Evolutionary conservation across 2,888 invertebrate genomes (phyloP).

Genomic region (Himalopsyche tibetana): DNA sequence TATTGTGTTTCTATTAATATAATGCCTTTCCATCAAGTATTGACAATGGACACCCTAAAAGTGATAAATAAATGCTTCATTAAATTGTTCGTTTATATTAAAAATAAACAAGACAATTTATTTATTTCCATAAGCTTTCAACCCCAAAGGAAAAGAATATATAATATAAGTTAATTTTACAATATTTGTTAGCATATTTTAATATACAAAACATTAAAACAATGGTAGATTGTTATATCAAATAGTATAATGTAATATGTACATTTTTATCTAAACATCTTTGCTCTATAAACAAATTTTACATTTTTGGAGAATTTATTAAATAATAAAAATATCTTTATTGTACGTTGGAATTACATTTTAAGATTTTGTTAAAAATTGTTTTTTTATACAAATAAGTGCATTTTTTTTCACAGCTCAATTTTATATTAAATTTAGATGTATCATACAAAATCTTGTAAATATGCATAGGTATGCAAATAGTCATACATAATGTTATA

Average conservation of each 20-base stretch:
- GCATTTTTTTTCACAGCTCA: slow-evolving; percentile 18
- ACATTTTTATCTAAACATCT: background rate
- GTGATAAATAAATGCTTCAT: too few species aligned
- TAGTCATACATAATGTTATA: background rate
- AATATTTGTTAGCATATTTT: background rate
- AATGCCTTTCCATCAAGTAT: too few species aligned
- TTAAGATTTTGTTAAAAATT: slow-evolving; percentile 19
- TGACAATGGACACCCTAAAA: too few species aligned
- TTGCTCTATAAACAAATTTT: slow-evolving; percentile 29
- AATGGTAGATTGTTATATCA: background rate
- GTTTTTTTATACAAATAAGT: background rate
- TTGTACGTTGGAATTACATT: background rate
- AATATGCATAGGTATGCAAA: background rate
- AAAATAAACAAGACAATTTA: too few species aligned
- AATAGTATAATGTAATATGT: background rate
- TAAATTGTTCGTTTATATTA: too few species aligned
- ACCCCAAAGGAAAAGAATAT: too few species aligned
- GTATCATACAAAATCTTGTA: background rate
- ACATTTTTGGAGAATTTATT: background rate
- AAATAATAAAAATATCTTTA: background rate
- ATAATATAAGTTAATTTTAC: background rate
- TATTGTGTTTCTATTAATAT: too few species aligned
- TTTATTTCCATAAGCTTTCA: too few species aligned
- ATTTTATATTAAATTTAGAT: background rate
- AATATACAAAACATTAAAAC: slow-evolving; percentile 8